These are phyloP conservation scores for Sinocyclocheilus rhinocerous DNA, from an alignment of 2,113 vertebrate genomes.

Conservation along the genomic window DNA sequence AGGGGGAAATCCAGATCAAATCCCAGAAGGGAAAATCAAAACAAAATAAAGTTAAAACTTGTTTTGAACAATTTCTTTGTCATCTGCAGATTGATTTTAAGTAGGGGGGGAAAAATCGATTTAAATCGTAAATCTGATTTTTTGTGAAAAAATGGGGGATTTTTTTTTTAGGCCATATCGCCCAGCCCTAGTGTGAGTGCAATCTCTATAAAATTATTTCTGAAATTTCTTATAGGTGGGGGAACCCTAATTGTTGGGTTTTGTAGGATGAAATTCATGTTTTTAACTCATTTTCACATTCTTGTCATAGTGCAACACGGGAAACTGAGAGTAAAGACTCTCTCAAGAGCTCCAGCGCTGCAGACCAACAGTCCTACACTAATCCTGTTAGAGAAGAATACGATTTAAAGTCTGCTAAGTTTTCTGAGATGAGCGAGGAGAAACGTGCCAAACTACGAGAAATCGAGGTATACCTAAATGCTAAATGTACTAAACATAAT, in stretches of 20 bases:
- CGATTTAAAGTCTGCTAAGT: conserved; percentile 86
- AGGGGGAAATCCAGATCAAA: too few relatives aligned
- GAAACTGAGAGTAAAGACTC: conserved; percentile 74
- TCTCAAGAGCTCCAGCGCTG: conserved; percentile 82
- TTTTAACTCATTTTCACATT: not conserved
- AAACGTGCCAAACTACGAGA: conserved; percentile 95
- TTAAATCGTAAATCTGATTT: too few relatives aligned
- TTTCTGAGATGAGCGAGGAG: conserved; percentile 95
- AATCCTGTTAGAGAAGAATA: conserved; percentile 90
- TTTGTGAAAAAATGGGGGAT: too few relatives aligned
- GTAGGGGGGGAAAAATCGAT: too few relatives aligned
- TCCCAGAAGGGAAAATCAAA: too few relatives aligned
- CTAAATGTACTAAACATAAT: not conserved
- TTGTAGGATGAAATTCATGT: not conserved
- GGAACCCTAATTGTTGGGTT: not conserved
- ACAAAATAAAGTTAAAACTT: too few relatives aligned
- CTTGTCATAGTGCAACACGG: conserved; percentile 20
- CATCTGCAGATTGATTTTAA: too few relatives aligned
- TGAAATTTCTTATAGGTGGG: not conserved
- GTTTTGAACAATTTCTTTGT: too few relatives aligned
- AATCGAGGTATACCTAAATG: conserved; percentile 84
- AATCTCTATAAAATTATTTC: too few relatives aligned
- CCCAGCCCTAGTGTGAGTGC: too few relatives aligned
- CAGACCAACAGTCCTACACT: conserved; percentile 85
- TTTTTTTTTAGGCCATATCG: too few relatives aligned